phyloP scores from a whole-genome alignment of 1,140 invertebrate species.

The Bradysia coprophila region DNA sequence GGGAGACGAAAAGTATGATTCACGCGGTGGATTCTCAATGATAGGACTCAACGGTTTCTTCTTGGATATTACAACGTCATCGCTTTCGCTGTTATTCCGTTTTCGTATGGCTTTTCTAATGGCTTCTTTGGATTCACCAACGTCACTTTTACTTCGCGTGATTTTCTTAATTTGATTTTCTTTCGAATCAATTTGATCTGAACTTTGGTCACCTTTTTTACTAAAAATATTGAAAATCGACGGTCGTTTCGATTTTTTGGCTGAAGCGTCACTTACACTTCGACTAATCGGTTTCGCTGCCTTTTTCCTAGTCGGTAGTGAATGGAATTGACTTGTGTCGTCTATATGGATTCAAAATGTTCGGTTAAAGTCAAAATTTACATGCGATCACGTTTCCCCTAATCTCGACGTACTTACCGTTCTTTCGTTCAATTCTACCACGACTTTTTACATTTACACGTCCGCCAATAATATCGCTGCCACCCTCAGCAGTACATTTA shows the following conservation, averaged over 20 bases:
- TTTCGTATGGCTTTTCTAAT: not conserved
- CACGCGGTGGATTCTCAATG: conserved; percentile 42
- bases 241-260: conserved; percentile 24
- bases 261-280: conserved; percentile 31
- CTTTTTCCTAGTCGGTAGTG: conserved; percentile 19
- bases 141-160: conserved; percentile 49
- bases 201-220: conserved; percentile 18
- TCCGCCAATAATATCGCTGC: conserved; percentile 15
- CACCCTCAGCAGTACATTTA: conserved; percentile 21
- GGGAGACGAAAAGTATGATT: conserved; percentile 38
- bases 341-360: no score
- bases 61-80: conserved; percentile 1
- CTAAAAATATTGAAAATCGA: conserved; percentile 39
- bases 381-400: no score
- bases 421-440: conserved; percentile 14
- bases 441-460: conserved; percentile 15
- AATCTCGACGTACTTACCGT: not conserved
- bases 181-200: conserved; percentile 16
- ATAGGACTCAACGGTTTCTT: conserved; percentile 56
- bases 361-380: no score
- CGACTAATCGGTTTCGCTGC: conserved; percentile 14
- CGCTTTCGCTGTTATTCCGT: conserved; percentile 4
- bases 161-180: conserved; percentile 22
- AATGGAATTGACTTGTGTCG: conserved; percentile 14
- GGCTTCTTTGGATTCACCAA: conserved; percentile 15